Conservation (phyloP, 2,797 vertebrate genomes). For the Crypturellus tataupa region DNA sequence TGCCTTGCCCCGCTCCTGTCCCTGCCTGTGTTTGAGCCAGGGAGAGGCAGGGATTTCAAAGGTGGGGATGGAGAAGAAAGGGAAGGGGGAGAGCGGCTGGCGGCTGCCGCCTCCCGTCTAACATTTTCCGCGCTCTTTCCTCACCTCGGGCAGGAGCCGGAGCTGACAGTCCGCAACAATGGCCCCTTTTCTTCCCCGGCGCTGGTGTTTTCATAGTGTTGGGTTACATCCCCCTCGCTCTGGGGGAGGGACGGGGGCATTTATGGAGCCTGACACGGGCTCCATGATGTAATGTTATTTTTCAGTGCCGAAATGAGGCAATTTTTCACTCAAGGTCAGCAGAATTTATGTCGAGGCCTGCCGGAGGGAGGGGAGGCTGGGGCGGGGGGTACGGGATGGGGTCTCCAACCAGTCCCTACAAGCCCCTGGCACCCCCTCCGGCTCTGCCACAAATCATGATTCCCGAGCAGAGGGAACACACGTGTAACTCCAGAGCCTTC, state of each 20-base stretch:
- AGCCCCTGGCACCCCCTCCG: rapidly evolving
- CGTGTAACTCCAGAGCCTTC: background rate
- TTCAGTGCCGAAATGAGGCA: constrained; percentile 85
- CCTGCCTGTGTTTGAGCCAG: background rate
- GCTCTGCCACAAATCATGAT: rapidly evolving
- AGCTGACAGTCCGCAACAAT: constrained; percentile 79
- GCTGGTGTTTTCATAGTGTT: constrained; percentile 89
- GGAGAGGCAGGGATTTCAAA: background rate
- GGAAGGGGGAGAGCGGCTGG: background rate
- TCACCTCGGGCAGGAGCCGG: constrained; percentile 53
- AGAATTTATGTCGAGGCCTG: constrained; percentile 80
- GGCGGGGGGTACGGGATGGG: constrained; percentile 65
- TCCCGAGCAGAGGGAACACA: background rate
- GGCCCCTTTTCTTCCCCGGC: constrained; percentile 84
- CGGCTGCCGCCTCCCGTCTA: constrained; percentile 54
- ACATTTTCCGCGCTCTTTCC: constrained; percentile 56
- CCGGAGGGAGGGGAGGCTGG: constrained; percentile 79
- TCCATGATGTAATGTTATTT: constrained; percentile 93
- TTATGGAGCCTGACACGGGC: constrained; percentile 85
- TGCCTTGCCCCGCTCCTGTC: no score
- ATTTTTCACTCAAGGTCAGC: constrained; percentile 84
- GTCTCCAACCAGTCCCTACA: background rate
- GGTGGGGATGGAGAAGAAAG: background rate
- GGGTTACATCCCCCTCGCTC: constrained; percentile 84
- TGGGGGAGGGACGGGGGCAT: constrained; percentile 81